A percentile compares a stretch with the other conserved stretches of the same genome.
Evolutionary conservation across 53 echinoderm and acorn worm genomes (phyloP).

Genomic region (Temnopleurus reevesii): DNA sequence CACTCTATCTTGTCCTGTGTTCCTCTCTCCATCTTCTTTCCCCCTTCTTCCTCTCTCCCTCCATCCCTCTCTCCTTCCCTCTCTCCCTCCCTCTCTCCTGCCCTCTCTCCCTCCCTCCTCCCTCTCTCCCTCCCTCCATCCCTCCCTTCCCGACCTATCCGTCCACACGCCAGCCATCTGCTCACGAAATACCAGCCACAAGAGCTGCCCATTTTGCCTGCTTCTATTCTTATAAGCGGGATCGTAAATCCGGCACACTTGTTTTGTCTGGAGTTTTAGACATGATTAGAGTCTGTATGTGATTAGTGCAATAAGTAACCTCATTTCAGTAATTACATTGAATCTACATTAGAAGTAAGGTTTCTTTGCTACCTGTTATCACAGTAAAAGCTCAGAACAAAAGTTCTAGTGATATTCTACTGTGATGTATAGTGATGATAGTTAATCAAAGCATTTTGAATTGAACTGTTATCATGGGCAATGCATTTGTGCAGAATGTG

Average conservation of each 20-base stretch:
- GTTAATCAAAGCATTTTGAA: no score
- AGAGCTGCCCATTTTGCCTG: background rate
- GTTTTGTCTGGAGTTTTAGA: conserved; percentile 9
- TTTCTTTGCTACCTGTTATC: no score
- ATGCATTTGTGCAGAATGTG: no score
- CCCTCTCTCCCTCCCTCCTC: background rate
- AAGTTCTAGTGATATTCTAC: no score
- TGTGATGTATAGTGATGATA: no score
- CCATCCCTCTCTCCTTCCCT: background rate
- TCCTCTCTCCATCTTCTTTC: background rate
- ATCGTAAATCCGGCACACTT: conserved; percentile 31
- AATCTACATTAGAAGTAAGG: no score
- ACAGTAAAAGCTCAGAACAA: no score
- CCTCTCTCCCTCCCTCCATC: background rate
- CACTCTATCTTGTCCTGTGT: background rate
- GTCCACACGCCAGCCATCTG: conserved; percentile 14
- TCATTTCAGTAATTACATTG: no score
- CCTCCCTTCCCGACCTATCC: background rate
- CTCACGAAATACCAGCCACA: conserved; percentile 31
- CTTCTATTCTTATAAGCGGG: background rate
- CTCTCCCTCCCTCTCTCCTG: background rate
- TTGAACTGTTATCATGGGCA: no score
- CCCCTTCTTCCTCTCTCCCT: no score
- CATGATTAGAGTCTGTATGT: conserved; percentile 14
- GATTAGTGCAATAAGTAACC: background rate